phyloP scores from a whole-genome alignment of 2,888 invertebrate genomes.

The Scrobipalpa atriplicella region DNA sequence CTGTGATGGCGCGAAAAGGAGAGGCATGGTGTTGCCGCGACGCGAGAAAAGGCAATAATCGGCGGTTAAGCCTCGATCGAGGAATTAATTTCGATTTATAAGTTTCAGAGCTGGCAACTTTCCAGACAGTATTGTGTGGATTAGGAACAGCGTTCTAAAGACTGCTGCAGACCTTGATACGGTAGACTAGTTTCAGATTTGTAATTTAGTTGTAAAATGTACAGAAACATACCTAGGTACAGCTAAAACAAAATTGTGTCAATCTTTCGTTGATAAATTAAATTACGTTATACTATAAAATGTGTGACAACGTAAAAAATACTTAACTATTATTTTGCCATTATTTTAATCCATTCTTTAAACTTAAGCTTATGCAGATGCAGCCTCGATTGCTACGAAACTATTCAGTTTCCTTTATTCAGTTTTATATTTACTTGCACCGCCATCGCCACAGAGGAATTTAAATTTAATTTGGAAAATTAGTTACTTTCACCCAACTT shows the following conservation, averaged over 20 bases:
- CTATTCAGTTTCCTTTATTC: neutral
- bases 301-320: no score
- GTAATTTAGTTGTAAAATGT: no score
- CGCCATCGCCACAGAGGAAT: neutral
- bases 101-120: slow-evolving; percentile 47
- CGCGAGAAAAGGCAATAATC: slow-evolving; percentile 56
- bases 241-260: no score
- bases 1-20: slow-evolving; percentile 48
- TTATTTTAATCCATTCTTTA: no score
- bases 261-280: no score
- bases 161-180: neutral
- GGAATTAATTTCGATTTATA: slow-evolving; percentile 61
- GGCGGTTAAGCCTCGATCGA: slow-evolving; percentile 40
- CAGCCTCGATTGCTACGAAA: no score
- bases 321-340: no score
- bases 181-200: neutral
- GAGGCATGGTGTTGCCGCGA: slow-evolving; percentile 32
- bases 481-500: neutral
- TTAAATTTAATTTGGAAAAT: neutral
- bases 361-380: no score
- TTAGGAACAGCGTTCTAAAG: slow-evolving; percentile 15
- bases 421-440: neutral
- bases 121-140: slow-evolving; percentile 43
- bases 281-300: no score
- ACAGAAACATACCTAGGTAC: no score